Conservation (phyloP, 2,113 vertebrate genomes). For the Synodontis membranacea region DNA sequence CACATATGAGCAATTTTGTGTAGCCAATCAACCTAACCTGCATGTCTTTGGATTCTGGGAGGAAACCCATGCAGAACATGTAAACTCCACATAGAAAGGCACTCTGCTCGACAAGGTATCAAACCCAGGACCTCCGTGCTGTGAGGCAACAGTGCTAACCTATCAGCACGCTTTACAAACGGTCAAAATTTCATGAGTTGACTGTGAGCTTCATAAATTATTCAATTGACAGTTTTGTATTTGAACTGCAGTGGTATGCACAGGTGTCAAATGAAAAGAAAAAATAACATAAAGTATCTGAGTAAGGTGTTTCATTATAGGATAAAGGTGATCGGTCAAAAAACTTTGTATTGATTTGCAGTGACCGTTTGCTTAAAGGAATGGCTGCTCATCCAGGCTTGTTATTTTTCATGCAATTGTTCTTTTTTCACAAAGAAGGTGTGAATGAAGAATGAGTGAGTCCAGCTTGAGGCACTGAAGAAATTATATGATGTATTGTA, state of each 20-base stretch:
- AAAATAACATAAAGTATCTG: too few relatives aligned
- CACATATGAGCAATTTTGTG: too few relatives aligned
- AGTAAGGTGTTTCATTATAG: neutral
- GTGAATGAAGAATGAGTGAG: neutral
- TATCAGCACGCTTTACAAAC: neutral
- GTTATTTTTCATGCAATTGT: neutral
- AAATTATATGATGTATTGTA: neutral
- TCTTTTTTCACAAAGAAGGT: neutral
- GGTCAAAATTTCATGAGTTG: too few relatives aligned
- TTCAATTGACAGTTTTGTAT: neutral
- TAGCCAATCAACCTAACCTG: too few relatives aligned
- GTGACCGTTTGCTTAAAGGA: neutral
- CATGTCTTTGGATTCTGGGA: too few relatives aligned
- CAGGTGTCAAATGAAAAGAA: neutral
- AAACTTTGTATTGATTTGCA: neutral
- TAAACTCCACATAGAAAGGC: too few relatives aligned
- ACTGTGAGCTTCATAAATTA: neutral
- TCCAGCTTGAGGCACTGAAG: neutral
- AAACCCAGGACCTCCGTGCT: too few relatives aligned
- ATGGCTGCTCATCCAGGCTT: neutral
- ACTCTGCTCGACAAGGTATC: too few relatives aligned
- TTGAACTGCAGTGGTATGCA: neutral
- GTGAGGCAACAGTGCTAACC: too few relatives aligned
- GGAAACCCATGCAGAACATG: too few relatives aligned
- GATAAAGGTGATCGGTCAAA: neutral